phyloP scores from a whole-genome alignment of 2,888 invertebrate genomes.

The Griposia aprilina region DNA sequence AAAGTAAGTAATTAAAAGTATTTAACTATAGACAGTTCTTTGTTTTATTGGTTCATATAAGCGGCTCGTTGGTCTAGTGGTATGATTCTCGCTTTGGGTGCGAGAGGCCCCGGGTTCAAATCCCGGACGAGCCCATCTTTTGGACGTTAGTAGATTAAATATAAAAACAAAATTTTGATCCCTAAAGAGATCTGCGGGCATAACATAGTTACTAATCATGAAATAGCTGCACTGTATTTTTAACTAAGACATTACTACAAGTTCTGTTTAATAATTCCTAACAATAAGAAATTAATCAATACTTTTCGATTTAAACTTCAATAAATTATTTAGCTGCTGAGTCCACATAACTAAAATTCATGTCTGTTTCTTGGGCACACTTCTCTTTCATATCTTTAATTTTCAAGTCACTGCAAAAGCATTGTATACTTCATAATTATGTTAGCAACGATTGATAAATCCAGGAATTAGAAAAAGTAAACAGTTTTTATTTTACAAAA shows the following conservation, averaged over 20 bases:
- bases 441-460: neutral
- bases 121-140: slow-evolving; percentile 55
- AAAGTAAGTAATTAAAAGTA: neutral
- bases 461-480: neutral
- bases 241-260: neutral
- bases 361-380: neutral
- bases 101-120: slow-evolving; percentile 56
- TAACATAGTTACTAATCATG: neutral
- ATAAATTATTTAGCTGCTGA: neutral
- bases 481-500: neutral
- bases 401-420: neutral
- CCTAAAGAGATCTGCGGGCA: neutral
- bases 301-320: neutral
- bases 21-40: neutral
- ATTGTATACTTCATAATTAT: neutral
- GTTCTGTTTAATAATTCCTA: neutral
- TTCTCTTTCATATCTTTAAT: neutral
- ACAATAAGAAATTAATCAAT: neutral
- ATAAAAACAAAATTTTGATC: neutral
- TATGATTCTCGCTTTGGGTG: slow-evolving; percentile 59
- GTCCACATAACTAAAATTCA: too few species aligned
- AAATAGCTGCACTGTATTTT: neutral
- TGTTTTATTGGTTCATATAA: neutral
- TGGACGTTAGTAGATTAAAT: neutral
- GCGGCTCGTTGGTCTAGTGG: slow-evolving; percentile 56